Percentiles rank a stretch among this genome's conserved stretches.
phyloP scores from a whole-genome alignment of 2,113 vertebrate genomes.

The Larimichthys crocea region DNA sequence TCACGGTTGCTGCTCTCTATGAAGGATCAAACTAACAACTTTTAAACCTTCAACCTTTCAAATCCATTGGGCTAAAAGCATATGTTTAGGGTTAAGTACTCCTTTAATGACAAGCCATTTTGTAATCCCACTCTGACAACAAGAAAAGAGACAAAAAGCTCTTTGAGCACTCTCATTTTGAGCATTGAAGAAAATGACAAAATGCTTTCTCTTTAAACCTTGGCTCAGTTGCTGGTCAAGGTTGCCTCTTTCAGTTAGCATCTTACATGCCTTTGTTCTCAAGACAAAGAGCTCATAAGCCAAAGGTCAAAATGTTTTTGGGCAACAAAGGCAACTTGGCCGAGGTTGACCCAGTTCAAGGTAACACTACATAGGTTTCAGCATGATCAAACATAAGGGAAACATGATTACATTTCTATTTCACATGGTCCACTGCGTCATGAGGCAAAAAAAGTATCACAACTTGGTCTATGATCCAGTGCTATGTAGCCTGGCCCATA shows the following conservation, averaged over 20 bases:
- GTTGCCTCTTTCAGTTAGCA: not conserved
- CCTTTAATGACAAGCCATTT: not conserved
- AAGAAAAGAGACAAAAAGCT: no score
- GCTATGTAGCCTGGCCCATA: no score
- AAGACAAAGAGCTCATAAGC: not conserved
- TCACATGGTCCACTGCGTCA: no score
- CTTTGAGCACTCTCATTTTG: no score
- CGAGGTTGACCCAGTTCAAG: not conserved
- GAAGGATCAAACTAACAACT: not conserved
- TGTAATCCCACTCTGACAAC: no score
- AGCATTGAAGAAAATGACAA: no score
- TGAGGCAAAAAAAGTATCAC: no score
- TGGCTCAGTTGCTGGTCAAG: not conserved
- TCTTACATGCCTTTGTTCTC: not conserved
- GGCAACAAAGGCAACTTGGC: no score
- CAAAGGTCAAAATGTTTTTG: not conserved
- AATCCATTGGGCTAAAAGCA: not conserved
- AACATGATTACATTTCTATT: no score
- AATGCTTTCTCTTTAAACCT: not conserved
- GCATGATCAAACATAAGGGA: no score
- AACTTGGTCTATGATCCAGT: not conserved
- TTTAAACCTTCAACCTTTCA: conserved; percentile 3
- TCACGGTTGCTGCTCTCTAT: not conserved
- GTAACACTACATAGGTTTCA: not conserved
- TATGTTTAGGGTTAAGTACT: not conserved